Conservation (phyloP, 2,797 vertebrate species). For the Propithecus deckenii region DNA sequence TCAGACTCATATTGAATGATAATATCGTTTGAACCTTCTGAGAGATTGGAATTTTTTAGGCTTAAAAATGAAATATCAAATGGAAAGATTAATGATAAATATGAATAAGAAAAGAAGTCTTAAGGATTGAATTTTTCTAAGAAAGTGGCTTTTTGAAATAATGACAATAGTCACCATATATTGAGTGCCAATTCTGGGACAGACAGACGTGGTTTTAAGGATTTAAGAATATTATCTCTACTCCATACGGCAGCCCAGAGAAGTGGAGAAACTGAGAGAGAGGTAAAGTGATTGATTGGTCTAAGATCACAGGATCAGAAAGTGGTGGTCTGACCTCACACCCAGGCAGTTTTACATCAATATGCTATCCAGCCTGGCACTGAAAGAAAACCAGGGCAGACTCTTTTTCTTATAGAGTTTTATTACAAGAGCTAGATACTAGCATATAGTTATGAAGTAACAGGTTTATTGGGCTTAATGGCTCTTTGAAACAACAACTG, state of each 20-base stretch:
- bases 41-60: constrained; percentile 34
- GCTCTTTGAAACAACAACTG: background rate
- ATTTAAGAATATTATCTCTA: background rate
- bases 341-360: background rate
- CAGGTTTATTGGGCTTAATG: background rate
- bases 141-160: constrained; percentile 8
- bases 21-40: background rate
- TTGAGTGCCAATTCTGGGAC: background rate
- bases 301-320: background rate
- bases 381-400: background rate
- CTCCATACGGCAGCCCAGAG: background rate
- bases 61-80: constrained; percentile 26
- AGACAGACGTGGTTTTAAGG: background rate
- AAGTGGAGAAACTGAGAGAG: background rate
- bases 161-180: background rate
- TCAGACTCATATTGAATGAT: background rate
- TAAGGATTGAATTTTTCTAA: background rate
- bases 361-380: background rate
- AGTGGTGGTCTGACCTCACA: background rate
- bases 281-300: background rate
- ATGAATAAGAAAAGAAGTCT: background rate
- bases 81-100: background rate
- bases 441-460: background rate
- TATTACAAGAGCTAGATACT: background rate
- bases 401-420: background rate